Evolutionary conservation across 2,113 vertebrate species (phyloP), one percentile per base, ranked within the genome.

Genomic region (Trogon surrucura): DNA sequence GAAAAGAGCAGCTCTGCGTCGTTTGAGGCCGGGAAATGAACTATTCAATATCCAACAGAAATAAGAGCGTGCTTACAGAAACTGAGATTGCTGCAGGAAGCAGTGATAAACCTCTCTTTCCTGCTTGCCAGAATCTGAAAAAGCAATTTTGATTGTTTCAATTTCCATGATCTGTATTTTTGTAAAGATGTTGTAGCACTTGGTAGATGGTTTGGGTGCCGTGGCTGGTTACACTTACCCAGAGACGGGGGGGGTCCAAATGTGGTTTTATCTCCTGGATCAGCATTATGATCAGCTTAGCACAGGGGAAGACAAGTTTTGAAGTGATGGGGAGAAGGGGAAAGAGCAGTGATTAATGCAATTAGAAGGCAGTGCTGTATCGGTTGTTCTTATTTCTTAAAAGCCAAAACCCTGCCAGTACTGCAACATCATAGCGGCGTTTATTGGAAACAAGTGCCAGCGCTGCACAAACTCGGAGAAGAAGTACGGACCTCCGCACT

Each of bases 331-430:
- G 67, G 47, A 72, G 79, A n/a, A 80, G 30, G 27, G 27, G 34
- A 32, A 80, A 5, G 20, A 57, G 20, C 22, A 23, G 9, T 19
- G 16, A 18, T n/a, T 62, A 5, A 26, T 47, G n/a, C n/a, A 22
- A 34, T 48, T 57, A 48, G 58, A 73, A 80, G 50, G 20, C 34
- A n/a, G 34, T 69, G 53, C 71, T 80, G 11, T 78, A 72, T 57
- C 21, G 5, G 10, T 72, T 91, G 12, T 71, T 91, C 34, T 94
- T 88, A 11, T 77, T 44, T 62, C 75, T 93, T 93, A 38, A 80
- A 80, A 98, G 98, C 98, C 98, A 16, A 98, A 98, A 79, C 98
- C 98, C 62, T 98, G 98, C 96, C 98, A 98, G 95, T 98, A 98
- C 91, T 98, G 98, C 96, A 98, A 98, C 94, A 98, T 98, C 60